These are phyloP conservation scores for Dysdera silvatica DNA, from an alignment of 1,140 invertebrate genomes.

Conservation along the genomic window DNA sequence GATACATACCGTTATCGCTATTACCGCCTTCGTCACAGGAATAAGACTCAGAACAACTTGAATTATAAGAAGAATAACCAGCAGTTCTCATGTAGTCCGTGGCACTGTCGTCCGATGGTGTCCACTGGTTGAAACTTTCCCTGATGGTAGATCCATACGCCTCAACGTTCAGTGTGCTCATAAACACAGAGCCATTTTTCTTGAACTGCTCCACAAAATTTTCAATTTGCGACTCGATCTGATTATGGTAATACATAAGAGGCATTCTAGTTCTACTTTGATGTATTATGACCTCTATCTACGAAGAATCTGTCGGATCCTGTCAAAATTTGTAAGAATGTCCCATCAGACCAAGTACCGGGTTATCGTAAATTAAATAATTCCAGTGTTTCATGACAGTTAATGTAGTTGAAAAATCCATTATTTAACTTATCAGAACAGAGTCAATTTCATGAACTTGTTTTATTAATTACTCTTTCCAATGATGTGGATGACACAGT, in stretches of 20 bases:
- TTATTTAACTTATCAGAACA: no score
- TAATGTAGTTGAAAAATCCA: no score
- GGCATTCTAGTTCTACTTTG: constrained; percentile 23
- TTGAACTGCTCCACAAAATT: constrained; percentile 66
- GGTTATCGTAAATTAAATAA: no score
- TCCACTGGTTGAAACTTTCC: constrained; percentile 12
- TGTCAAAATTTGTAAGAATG: no score
- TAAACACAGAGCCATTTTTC: constrained; percentile 27
- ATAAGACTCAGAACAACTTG: constrained; percentile 15
- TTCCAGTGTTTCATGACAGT: no score
- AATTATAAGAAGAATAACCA: constrained; percentile 11
- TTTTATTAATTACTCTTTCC: no score
- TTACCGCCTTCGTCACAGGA: constrained; percentile 21
- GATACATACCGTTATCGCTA: constrained; percentile 17
- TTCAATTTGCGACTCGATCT: constrained; percentile 68
- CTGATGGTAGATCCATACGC: background rate
- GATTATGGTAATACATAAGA: constrained; percentile 28
- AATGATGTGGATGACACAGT: no score
- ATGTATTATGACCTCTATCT: no score
- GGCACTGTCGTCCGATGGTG: constrained; percentile 22
- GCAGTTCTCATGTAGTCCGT: constrained; percentile 49
- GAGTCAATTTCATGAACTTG: no score
- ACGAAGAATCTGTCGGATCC: no score
- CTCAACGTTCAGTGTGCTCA: constrained; percentile 19
- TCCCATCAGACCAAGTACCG: no score